Evolutionary conservation across 2,113 vertebrate species (phyloP).

Genomic region (Lamprotornis superbus): DNA sequence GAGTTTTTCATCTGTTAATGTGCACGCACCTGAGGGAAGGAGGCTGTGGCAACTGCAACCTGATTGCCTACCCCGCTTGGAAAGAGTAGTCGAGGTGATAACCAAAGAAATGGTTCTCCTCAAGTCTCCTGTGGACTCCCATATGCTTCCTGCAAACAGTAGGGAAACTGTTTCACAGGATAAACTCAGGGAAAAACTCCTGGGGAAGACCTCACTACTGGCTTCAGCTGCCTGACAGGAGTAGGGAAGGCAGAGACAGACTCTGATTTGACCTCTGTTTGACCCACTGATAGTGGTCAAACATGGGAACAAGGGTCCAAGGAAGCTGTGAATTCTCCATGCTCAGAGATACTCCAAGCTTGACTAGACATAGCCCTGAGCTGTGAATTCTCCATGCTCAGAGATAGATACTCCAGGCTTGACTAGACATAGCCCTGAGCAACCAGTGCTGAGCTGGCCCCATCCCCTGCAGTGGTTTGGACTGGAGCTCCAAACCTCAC

Average conservation of each 20-base stretch:
- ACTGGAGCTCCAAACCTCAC: neutral
- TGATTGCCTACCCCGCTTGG: neutral
- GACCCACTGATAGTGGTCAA: neutral
- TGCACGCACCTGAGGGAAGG: neutral
- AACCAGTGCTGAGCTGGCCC: neutral
- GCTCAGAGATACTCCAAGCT: neutral
- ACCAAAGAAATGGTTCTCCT: neutral
- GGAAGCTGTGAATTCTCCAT: neutral
- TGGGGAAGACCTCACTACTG: neutral
- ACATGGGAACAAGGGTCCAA: neutral
- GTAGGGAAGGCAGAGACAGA: neutral
- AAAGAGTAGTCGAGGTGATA: rapidly evolving
- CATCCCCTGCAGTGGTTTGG: neutral
- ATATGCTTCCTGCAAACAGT: neutral
- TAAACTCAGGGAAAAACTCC: neutral
- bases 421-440: neutral
- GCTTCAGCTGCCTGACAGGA: neutral
- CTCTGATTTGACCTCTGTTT: neutral
- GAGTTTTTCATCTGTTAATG: neutral
- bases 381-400: neutral
- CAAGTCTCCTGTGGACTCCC: neutral
- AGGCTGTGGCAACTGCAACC: neutral
- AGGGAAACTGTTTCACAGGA: neutral
- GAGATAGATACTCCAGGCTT: neutral
- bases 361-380: neutral